These are phyloP conservation scores for Parelbella ahira DNA, from an alignment of 2,888 invertebrate genomes.

Conservation along the genomic window DNA sequence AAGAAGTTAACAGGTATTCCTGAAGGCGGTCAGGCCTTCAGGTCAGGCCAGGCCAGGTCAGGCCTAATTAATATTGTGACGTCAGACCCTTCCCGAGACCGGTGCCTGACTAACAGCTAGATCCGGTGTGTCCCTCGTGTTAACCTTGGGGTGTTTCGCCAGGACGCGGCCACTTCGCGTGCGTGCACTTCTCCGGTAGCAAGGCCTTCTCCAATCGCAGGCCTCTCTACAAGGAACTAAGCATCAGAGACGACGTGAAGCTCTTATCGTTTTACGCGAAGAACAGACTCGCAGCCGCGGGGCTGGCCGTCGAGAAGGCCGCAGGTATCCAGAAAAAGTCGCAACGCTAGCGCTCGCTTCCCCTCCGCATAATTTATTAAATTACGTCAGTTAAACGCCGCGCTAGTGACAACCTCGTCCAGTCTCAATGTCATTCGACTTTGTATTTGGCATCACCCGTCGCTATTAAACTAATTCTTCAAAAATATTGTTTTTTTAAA, in stretches of 20 bases:
- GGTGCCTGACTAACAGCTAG: conserved; percentile 54
- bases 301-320: conserved; percentile 67
- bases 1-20: conserved; percentile 83
- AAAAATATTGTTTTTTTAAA: too few relatives aligned
- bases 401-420: conserved; percentile 33
- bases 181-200: conserved; percentile 91
- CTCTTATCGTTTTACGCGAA: conserved; percentile 93
- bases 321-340: conserved; percentile 69
- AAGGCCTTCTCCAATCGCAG: conserved; percentile 88
- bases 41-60: too few relatives aligned
- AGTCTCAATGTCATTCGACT: neutral
- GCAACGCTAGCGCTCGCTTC: conserved; percentile 66
- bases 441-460: too few relatives aligned
- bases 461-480: too few relatives aligned
- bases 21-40: too few relatives aligned
- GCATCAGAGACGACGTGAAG: conserved; percentile 91
- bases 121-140: conserved; percentile 58
- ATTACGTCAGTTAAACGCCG: conserved; percentile 52
- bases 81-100: conserved; percentile 30
- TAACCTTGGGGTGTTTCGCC: conserved; percentile 72
- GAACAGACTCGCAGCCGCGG: conserved; percentile 85
- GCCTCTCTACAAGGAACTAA: conserved; percentile 86
- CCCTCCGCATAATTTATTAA: conserved; percentile 67
- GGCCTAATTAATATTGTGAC: conserved; percentile 5
- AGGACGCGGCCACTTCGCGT: conserved; percentile 92